Percentiles rank a stretch among this genome's conserved stretches.
phyloP scores from a whole-genome alignment of 2,797 vertebrate genomes.

The Pangasius macronema region DNA sequence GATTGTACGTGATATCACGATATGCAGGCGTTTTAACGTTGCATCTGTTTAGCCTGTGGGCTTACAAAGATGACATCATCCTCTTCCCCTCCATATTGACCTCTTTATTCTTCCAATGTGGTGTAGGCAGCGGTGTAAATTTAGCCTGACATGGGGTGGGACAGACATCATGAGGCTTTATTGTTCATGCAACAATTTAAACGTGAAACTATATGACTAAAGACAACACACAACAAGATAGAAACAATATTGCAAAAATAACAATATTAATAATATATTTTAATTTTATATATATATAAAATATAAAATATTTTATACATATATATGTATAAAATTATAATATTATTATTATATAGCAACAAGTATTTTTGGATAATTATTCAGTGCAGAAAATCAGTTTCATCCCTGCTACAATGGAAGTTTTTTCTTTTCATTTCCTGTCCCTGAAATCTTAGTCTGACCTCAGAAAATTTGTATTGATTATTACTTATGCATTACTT shows the following conservation, averaged over 20 bases:
- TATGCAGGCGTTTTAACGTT: not conserved
- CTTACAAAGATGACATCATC: slow-evolving; percentile 42
- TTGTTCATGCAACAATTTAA: not conserved
- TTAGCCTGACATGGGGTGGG: not conserved
- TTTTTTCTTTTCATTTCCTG: not conserved
- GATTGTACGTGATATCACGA: slow-evolving; percentile 9
- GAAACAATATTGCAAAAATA: not conserved
- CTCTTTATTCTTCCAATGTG: slow-evolving; percentile 28
- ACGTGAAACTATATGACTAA: not conserved
- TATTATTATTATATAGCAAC: not conserved
- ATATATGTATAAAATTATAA: not conserved
- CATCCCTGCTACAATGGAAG: not conserved
- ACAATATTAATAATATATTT: not conserved
- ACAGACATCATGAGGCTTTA: not conserved
- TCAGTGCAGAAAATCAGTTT: not conserved
- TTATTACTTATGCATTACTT: slow-evolving; percentile 19
- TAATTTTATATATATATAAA: no score
- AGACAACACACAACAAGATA: no score
- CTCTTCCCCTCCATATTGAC: slow-evolving; percentile 41
- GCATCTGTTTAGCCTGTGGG: slow-evolving; percentile 26
- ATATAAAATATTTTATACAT: no score
- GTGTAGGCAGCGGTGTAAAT: slow-evolving; percentile 10
- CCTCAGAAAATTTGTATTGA: not conserved
- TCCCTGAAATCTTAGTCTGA: not conserved
- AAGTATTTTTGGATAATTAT: not conserved